A percentile compares a stretch with the other conserved stretches of the same genome.
Conservation (phyloP, 2,113 vertebrate genomes). For the Parotia lawesii region DNA sequence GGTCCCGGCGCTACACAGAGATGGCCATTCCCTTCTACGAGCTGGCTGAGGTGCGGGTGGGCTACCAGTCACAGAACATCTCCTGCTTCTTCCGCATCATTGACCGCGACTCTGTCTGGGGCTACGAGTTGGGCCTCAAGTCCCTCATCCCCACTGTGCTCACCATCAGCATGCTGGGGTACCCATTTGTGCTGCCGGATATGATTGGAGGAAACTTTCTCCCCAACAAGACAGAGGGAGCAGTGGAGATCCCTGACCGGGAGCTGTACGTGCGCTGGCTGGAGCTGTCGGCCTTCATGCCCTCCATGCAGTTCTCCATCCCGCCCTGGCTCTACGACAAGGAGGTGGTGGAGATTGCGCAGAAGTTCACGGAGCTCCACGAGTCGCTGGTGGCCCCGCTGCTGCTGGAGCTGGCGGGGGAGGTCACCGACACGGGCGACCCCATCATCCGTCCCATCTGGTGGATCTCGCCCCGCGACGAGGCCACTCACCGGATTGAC, state of each 20-base stretch:
- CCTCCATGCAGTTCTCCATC: slow-evolving; percentile 96
- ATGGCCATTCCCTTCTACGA: neutral
- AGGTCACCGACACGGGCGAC: slow-evolving; percentile 87
- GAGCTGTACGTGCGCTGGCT: slow-evolving; percentile 97
- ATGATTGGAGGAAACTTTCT: fast-evolving
- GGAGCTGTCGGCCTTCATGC: slow-evolving; percentile 95
- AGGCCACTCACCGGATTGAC: slow-evolving; percentile 87
- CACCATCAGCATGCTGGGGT: slow-evolving; percentile 91
- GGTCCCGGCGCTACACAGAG: neutral
- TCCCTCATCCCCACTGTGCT: slow-evolving; percentile 75
- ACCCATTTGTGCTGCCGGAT: too few relatives aligned
- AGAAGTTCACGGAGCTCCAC: slow-evolving; percentile 86
- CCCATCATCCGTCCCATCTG: slow-evolving; percentile 95
- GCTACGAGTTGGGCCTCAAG: neutral
- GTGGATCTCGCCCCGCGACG: slow-evolving; percentile 92
- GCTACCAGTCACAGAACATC: neutral
- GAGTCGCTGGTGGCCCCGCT: slow-evolving; percentile 89
- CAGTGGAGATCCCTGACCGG: slow-evolving; percentile 13
- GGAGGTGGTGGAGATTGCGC: slow-evolving; percentile 90
- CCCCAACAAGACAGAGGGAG: fast-evolving
- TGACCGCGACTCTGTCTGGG: neutral
- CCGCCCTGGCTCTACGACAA: slow-evolving; percentile 91
- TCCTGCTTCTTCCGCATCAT: slow-evolving; percentile 13
- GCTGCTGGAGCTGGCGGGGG: slow-evolving; percentile 87
- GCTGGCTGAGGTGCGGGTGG: slow-evolving; percentile 29